Conservation (phyloP, 2,113 vertebrate genomes). For the Mus pahari region DNA sequence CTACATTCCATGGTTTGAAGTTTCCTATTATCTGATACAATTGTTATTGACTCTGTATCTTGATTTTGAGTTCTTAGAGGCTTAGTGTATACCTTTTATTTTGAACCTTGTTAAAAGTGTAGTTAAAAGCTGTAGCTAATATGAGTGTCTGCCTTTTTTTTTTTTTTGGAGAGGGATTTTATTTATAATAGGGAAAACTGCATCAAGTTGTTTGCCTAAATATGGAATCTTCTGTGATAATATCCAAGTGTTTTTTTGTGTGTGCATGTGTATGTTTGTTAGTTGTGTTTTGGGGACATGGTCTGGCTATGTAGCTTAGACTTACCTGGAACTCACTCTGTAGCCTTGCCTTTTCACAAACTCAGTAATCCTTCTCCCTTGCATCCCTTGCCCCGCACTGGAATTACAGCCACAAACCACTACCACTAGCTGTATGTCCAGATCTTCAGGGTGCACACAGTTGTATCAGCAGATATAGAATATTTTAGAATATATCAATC, state of each 20-base stretch:
- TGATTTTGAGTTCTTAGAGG: not conserved
- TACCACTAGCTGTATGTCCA: not conserved
- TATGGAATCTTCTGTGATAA: not conserved
- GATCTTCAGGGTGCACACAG: not conserved
- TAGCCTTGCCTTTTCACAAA: not conserved
- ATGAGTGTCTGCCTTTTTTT: not conserved
- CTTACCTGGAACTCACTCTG: not conserved
- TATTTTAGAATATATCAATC: not conserved
- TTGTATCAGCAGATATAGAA: not conserved
- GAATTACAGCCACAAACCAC: not conserved
- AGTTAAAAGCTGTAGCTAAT: not conserved
- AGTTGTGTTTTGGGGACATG: not conserved
- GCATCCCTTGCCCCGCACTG: not conserved
- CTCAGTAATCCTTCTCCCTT: not conserved
- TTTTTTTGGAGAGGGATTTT: not conserved
- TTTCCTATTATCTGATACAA: not conserved
- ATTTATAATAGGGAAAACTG: not conserved
- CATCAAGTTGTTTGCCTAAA: not conserved
- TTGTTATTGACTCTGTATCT: not conserved
- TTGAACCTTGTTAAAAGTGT: not conserved
- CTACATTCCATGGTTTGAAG: not conserved
- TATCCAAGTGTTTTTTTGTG: not conserved
- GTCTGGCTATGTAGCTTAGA: too few relatives aligned
- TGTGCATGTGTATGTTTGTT: not conserved
- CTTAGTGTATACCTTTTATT: not conserved